These are phyloP conservation scores for Dendropsophus ebraccatus DNA, from an alignment of 2,113 vertebrate genomes.

Conservation along the genomic window DNA sequence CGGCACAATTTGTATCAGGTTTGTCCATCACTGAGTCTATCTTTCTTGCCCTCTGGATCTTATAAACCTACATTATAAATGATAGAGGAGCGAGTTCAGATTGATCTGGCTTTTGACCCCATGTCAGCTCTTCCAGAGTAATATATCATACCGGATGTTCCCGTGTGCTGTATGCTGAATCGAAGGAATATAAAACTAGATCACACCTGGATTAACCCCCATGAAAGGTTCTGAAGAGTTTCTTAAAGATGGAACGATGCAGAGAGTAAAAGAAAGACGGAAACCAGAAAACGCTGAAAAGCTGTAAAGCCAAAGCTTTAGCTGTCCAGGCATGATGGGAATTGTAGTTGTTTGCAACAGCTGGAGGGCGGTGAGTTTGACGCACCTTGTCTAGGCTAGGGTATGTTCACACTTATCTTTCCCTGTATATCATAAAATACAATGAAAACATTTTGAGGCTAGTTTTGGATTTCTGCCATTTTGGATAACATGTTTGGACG, in stretches of 20 bases:
- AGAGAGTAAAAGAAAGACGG: neutral
- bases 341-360: too few relatives aligned
- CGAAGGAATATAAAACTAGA: conserved; percentile 9
- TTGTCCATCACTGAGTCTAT: neutral
- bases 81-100: neutral
- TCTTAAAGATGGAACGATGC: neutral
- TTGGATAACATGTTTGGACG: too few relatives aligned
- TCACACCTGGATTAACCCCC: neutral
- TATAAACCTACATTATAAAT: conserved; percentile 24
- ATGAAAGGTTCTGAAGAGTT: neutral
- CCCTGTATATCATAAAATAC: too few relatives aligned
- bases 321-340: too few relatives aligned
- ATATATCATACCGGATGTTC: neutral
- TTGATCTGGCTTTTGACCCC: neutral
- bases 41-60: conserved; percentile 5
- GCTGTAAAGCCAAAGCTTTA: too few relatives aligned
- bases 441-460: too few relatives aligned
- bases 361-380: too few relatives aligned
- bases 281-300: too few relatives aligned
- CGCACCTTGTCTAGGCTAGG: too few relatives aligned
- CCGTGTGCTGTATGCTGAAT: neutral
- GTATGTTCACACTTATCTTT: too few relatives aligned
- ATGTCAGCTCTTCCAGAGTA: neutral
- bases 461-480: too few relatives aligned
- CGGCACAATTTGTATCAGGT: neutral